Percentiles rank a stretch among this genome's conserved stretches.
Conservation (phyloP, 1,140 invertebrate species). For the Cyclina sinensis region DNA sequence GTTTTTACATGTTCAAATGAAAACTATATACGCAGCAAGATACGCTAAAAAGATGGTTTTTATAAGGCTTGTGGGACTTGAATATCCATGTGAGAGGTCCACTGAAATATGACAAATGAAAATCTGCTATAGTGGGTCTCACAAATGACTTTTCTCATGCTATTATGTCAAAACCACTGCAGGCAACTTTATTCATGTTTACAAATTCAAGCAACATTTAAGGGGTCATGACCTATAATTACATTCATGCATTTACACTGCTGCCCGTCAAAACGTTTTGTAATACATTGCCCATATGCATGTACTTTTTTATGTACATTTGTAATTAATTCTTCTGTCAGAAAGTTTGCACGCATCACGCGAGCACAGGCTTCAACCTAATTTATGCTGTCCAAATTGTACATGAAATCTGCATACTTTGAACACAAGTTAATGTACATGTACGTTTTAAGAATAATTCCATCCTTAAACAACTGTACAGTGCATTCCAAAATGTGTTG, state of each 20-base stretch:
- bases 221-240: slow-evolving; percentile 32
- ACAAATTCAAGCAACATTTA: neutral
- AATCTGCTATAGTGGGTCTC: neutral
- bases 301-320: neutral
- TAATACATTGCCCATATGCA: neutral
- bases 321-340: slow-evolving; percentile 14
- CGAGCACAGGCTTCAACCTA: neutral
- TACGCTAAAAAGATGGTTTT: no score
- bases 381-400: neutral
- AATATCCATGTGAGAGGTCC: no score
- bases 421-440: no score
- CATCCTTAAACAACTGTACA: no score
- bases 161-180: neutral
- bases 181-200: slow-evolving; percentile 14
- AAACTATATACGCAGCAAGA: no score
- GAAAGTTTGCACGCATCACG: neutral
- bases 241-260: neutral
- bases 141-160: neutral
- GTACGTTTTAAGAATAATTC: no score
- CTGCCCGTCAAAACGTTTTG: neutral
- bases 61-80: no score
- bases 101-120: no score
- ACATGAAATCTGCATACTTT: neutral
- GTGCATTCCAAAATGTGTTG: no score
- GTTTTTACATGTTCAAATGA: no score